These are phyloP conservation scores for Drosophila guanche DNA, from an alignment of 1,140 invertebrate genomes.

Conservation along the genomic window DNA sequence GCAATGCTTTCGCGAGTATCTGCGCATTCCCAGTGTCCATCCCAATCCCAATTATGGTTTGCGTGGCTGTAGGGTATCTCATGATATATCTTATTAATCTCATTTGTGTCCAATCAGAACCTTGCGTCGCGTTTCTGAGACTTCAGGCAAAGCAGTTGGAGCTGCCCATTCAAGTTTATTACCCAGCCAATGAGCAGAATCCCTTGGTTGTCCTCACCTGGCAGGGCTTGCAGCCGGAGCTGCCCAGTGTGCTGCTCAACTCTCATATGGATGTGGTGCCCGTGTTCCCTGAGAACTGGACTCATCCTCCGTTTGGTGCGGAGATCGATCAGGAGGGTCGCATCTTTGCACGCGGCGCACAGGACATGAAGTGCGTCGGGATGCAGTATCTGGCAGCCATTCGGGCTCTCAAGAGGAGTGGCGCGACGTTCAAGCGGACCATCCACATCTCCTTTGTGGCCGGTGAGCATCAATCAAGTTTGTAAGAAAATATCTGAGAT, in stretches of 20 bases:
- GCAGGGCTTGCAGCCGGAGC: conserved; percentile 88
- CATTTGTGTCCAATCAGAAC: conserved; percentile 26
- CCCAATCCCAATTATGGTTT: conserved; percentile 92
- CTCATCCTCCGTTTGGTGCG: conserved; percentile 89
- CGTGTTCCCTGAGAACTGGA: conserved; percentile 88
- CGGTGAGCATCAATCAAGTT: conserved; percentile 84
- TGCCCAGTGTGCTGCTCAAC: conserved; percentile 88
- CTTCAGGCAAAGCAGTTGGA: conserved; percentile 39
- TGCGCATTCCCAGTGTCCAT: conserved; percentile 92
- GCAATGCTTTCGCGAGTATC: conserved; percentile 91
- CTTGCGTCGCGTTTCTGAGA: conserved; percentile 55
- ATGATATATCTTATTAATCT: no score
- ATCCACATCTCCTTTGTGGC: conserved; percentile 92
- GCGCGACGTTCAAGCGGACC: conserved; percentile 86
- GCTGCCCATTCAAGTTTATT: conserved; percentile 34
- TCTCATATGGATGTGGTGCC: conserved; percentile 89
- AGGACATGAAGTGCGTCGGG: conserved; percentile 93
- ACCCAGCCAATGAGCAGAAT: conserved; percentile 45
- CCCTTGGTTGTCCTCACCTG: conserved; percentile 87
- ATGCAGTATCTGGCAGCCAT: conserved; percentile 92
- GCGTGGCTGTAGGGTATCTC: conserved; percentile 37
- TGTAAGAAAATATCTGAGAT: no score
- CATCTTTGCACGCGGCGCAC: conserved; percentile 91
- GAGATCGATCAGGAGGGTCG: conserved; percentile 89
- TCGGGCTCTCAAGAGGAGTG: conserved; percentile 86